These are phyloP conservation scores for Diphyllodes magnificus DNA, from an alignment of 2,113 vertebrate species.

Conservation along the genomic window DNA sequence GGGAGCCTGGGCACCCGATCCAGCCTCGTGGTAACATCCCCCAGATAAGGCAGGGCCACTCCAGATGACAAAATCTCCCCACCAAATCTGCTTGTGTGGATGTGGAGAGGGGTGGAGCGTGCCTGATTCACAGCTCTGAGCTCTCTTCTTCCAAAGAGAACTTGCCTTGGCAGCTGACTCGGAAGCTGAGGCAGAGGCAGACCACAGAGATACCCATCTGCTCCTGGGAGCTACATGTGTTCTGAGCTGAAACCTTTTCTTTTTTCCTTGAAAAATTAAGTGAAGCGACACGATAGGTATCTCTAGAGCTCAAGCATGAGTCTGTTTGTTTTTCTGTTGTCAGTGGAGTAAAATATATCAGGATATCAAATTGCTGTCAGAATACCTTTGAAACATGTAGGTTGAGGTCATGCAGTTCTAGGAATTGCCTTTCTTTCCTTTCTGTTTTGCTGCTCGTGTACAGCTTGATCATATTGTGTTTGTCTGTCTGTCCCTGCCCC, in stretches of 20 bases:
- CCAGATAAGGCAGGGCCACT: not conserved
- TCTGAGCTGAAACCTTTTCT: not conserved
- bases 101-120: fast-evolving
- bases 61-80: not conserved
- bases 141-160: not conserved
- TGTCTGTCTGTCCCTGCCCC: not conserved
- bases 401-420: conserved; percentile 47
- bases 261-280: not conserved
- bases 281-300: conserved; percentile 6
- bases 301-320: conserved; percentile 46
- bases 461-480: not conserved
- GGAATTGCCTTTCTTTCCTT: not conserved
- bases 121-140: not conserved
- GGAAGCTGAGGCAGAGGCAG: not conserved
- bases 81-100: not conserved
- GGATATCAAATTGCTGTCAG: conserved; percentile 43
- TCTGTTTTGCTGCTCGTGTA: not conserved
- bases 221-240: not conserved
- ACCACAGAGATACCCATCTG: conserved; percentile 2
- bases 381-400: conserved; percentile 44
- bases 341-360: conserved; percentile 37
- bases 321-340: conserved; percentile 55
- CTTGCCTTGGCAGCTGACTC: not conserved
- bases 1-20: not conserved
- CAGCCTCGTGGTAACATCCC: not conserved